Conservation (phyloP, 2,797 vertebrate genomes). For the Geotrypetes seraphini region DNA sequence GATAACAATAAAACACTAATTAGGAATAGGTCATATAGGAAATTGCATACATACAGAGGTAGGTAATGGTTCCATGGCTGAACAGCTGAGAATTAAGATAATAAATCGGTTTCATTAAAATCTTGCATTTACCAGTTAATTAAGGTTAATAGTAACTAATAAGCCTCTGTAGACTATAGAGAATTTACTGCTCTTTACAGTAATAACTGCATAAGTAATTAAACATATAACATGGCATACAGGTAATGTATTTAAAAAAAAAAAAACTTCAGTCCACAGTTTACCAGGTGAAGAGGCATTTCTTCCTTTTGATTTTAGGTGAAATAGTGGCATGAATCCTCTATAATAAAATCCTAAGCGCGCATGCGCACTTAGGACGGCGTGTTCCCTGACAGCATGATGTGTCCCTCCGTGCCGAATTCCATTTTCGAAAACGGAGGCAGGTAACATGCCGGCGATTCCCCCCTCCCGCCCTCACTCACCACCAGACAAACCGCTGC, state of each 20-base stretch:
- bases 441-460: no score
- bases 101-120: constrained; percentile 58
- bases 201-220: constrained; percentile 37
- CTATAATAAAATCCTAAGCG: no score
- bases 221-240: constrained; percentile 40
- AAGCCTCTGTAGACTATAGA: constrained; percentile 47
- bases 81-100: constrained; percentile 51
- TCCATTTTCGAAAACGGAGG: no score
- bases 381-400: no score
- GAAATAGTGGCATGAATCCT: no score
- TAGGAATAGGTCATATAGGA: constrained; percentile 48
- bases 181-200: constrained; percentile 43
- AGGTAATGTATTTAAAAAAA: constrained; percentile 32
- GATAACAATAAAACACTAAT: constrained; percentile 56
- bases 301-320: no score
- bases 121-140: constrained; percentile 52
- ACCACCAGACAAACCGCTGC: no score
- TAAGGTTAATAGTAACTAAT: constrained; percentile 54
- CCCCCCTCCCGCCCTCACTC: no score
- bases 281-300: constrained; percentile 15
- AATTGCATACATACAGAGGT: constrained; percentile 29
- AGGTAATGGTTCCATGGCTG: constrained; percentile 49
- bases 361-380: no score
- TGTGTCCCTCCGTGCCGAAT: no score
- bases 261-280: no score